These are phyloP conservation scores for Eubasilissa splendida DNA, from an alignment of 2,888 invertebrate genomes.

Conservation along the genomic window DNA sequence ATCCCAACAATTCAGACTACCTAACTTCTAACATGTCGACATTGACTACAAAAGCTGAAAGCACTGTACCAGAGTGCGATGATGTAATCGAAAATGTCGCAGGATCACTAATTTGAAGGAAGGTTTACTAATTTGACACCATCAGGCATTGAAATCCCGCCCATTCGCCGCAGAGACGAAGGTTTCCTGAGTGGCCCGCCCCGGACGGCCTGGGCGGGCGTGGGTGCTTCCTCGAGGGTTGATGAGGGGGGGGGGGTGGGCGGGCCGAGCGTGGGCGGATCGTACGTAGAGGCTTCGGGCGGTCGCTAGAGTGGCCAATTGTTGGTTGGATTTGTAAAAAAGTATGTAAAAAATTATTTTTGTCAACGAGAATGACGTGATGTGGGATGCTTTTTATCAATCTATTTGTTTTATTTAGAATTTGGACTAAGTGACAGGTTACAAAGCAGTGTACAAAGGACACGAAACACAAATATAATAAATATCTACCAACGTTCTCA, in stretches of 20 bases:
- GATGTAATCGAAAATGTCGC: too few species aligned
- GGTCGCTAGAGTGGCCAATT: background rate
- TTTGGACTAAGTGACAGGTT: too few species aligned
- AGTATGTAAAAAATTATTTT: background rate
- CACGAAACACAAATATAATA: too few species aligned
- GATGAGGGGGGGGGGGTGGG: conserved; percentile 1
- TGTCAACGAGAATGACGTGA: background rate
- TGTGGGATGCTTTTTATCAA: background rate
- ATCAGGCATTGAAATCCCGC: conserved; percentile 33
- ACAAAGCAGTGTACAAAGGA: too few species aligned
- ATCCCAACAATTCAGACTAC: too few species aligned
- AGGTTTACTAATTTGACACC: conserved; percentile 3
- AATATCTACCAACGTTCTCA: too few species aligned
- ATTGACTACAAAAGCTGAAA: too few species aligned
- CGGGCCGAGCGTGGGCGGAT: conserved; percentile 34
- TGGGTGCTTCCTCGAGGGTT: background rate
- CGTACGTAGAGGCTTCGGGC: conserved; percentile 8
- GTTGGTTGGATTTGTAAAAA: background rate
- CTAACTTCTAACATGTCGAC: too few species aligned
- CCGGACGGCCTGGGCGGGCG: conserved; percentile 42
- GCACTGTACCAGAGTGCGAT: too few species aligned
- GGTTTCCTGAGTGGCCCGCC: conserved; percentile 6
- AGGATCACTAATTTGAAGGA: background rate
- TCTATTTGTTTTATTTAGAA: too few species aligned
- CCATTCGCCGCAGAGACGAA: conserved; percentile 23